Percentiles rank a stretch among this genome's conserved stretches.
Conservation (phyloP, 2,113 vertebrate species). For the Periophthalmus modestus region DNA sequence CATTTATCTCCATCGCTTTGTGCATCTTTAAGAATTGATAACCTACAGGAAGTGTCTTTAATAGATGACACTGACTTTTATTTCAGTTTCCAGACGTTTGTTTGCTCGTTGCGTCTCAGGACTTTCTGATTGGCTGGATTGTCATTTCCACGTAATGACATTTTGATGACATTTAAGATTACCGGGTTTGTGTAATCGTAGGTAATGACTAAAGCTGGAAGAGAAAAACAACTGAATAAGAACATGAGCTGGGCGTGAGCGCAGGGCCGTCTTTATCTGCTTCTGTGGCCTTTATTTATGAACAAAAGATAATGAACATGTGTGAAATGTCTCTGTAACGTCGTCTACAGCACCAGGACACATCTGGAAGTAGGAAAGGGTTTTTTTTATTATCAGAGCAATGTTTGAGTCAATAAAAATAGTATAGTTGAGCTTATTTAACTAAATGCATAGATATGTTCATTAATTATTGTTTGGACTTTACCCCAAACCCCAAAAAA, state of each 20-base stretch:
- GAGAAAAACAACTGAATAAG: not conserved
- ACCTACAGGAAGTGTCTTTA: too few species aligned
- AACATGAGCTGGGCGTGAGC: not conserved
- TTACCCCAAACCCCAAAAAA: too few species aligned
- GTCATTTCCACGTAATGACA: not conserved
- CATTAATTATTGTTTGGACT: too few species aligned
- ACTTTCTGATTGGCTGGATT: not conserved
- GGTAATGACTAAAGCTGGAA: not conserved
- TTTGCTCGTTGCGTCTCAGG: not conserved
- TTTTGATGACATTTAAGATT: conserved; percentile 1
- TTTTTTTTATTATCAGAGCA: too few species aligned
- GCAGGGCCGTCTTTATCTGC: not conserved
- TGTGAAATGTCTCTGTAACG: too few species aligned
- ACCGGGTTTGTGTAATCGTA: not conserved
- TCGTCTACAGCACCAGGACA: too few species aligned
- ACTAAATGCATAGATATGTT: too few species aligned
- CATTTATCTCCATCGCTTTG: too few species aligned
- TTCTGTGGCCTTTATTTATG: not conserved
- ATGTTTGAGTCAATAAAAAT: too few species aligned
- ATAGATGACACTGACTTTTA: not conserved
- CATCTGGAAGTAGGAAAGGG: too few species aligned
- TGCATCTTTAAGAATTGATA: too few species aligned
- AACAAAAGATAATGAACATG: not conserved
- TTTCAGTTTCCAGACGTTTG: not conserved
- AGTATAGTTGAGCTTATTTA: too few species aligned